Conservation (phyloP, 2,113 vertebrate genomes). For the Pteruthius melanotis region DNA sequence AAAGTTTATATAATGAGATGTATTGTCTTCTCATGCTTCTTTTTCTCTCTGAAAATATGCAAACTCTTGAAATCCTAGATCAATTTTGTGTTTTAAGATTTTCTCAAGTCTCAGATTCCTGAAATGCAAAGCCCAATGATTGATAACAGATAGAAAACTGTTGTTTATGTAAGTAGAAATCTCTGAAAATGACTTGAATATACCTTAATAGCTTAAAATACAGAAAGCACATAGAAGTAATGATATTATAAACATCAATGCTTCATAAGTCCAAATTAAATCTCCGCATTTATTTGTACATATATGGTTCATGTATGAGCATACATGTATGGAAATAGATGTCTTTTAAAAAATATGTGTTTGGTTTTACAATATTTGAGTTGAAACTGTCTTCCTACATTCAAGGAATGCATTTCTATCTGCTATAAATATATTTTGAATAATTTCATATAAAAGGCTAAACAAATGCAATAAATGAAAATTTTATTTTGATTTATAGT, state of each 20-base stretch:
- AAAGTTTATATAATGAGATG: not conserved
- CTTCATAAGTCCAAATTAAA: not conserved
- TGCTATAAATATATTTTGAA: not conserved
- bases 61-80: not conserved
- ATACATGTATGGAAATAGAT: not conserved
- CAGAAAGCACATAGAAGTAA: not conserved
- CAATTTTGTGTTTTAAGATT: not conserved
- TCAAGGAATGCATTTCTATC: not conserved
- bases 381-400: not conserved
- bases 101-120: not conserved
- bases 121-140: not conserved
- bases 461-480: not conserved
- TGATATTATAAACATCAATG: not conserved
- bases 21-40: not conserved
- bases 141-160: not conserved
- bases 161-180: not conserved
- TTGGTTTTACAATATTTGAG: not conserved
- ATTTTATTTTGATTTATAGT: not conserved
- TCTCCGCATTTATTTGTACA: not conserved
- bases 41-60: not conserved
- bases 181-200: not conserved
- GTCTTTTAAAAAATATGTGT: not conserved
- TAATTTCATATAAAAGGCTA: not conserved
- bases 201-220: not conserved
- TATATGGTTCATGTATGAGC: accelerated